Conservation (phyloP, 2,113 vertebrate species). For the Oryzias woworae region DNA sequence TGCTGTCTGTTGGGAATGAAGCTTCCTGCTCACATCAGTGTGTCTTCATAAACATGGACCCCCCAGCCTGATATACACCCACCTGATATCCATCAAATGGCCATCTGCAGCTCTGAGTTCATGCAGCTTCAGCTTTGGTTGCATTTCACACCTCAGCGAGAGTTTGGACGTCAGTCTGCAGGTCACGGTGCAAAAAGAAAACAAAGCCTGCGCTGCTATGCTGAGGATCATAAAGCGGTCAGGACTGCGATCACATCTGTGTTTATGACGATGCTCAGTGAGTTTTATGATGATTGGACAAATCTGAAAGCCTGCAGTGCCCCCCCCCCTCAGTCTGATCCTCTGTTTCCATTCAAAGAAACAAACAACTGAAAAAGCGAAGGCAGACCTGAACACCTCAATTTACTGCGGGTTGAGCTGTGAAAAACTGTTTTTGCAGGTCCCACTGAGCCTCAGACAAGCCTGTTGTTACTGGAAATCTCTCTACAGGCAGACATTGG, state of each 20-base stretch:
- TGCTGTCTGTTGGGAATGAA: not conserved
- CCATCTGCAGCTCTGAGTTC: not conserved
- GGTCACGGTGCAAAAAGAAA: conserved; percentile 38
- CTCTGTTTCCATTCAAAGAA: conserved; percentile 50
- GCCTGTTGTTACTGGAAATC: too few relatives aligned
- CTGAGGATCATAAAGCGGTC: conserved; percentile 30
- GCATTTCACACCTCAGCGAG: conserved; percentile 38
- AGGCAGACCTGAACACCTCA: not conserved
- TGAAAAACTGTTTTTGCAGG: too few relatives aligned
- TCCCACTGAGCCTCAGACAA: too few relatives aligned
- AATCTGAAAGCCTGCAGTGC: conserved; percentile 22
- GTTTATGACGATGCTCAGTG: conserved; percentile 42
- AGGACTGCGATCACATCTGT: conserved; percentile 52
- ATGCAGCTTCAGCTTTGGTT: conserved; percentile 19
- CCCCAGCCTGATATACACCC: not conserved
- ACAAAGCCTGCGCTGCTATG: conserved; percentile 17
- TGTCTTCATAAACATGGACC: conserved; percentile 15
- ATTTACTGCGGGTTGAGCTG: too few relatives aligned
- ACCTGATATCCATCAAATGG: not conserved
- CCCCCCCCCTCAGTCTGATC: conserved; percentile 37
- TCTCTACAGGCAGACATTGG: too few relatives aligned
- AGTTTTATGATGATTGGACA: conserved; percentile 54
- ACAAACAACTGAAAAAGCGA: conserved; percentile 6
- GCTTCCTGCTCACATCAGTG: conserved; percentile 23
- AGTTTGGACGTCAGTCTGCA: conserved; percentile 26